Evolutionary conservation across 1,140 invertebrate species (phyloP), one percentile per base, ranked within the genome.

Genomic region (Calycopis cecrops): DNA sequence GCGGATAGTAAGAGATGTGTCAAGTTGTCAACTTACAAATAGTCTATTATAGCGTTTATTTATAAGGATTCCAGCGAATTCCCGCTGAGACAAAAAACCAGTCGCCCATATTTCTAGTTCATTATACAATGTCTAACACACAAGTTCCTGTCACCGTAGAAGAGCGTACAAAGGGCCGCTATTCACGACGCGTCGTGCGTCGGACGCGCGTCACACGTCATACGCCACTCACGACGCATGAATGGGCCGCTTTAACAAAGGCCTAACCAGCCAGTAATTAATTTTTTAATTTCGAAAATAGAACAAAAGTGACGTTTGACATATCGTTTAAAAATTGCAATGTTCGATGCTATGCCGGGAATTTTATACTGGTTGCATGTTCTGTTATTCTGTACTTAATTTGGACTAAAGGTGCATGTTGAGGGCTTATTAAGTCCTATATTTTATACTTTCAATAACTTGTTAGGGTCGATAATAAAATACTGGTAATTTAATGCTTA

Each of bases 181-280:
- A 51, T 52, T 62, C 65, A 65, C 62, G 62, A 64, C 63, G 55
- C 63, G 51, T 49, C 61, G 55, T 34, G 56, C 58, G 52, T 60
- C 48, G 37, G 48, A 59, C 59, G 52, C 61, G 58, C 59, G 59
- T 57, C 63, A 55, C 60, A 51, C 55, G 52, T 62, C 60, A 44
- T 17, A 58, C 14, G 55, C 48, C 52, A 51, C 35, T 57, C 55
- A 57, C 38, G 53, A 55, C 21, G 44, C 21, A 34, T 47, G 35
- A 56, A 35, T 42, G 47, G 42, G 47, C 40, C 40, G 40, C 40
- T 16, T 44, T 44, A 44, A 44, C 40, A 44, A 54, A 59, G 49
- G 38, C 53, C 6, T 47, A 53, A 35, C 18, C 51, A 38, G 55
- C 49, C 51, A 28, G 35, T 59, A 53, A 59, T 59, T 59, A 54